A percentile compares a stretch with the other conserved stretches of the same genome.
phyloP scores from a whole-genome alignment of 1,140 invertebrate genomes.

The Cyphomyrmex costatus region DNA sequence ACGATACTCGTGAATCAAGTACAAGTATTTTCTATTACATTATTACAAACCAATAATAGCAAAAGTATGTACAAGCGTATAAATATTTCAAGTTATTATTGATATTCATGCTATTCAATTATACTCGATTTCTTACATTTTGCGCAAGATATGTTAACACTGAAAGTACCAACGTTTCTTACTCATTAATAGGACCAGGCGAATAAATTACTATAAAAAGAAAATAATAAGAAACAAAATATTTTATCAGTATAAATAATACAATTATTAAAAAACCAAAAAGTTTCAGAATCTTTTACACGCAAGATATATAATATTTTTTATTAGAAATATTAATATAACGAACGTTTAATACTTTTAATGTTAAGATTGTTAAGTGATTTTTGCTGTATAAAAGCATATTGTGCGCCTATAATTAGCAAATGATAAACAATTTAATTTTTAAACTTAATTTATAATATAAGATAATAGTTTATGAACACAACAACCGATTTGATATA shows the following conservation, averaged over 20 bases:
- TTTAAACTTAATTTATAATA: background rate
- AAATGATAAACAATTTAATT: background rate
- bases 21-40: background rate
- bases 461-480: background rate
- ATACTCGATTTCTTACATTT: constrained; percentile 1
- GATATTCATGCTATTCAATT: background rate
- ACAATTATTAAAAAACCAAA: no score
- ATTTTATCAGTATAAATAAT: no score
- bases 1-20: background rate
- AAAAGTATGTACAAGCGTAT: background rate
- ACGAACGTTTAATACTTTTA: no score
- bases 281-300: no score
- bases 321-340: no score
- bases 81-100: constrained; percentile 9
- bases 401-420: background rate
- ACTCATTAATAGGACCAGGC: no score
- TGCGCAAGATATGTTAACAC: background rate
- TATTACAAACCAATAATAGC: background rate
- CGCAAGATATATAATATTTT: no score
- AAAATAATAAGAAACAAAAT: no score
- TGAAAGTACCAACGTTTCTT: no score
- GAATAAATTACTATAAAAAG: no score
- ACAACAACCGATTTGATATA: background rate
- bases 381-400: background rate
- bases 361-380: background rate